A percentile compares a stretch with the other conserved stretches of the same genome.
Conservation (phyloP, 2,113 vertebrate genomes). For the Tor tambroides region DNA sequence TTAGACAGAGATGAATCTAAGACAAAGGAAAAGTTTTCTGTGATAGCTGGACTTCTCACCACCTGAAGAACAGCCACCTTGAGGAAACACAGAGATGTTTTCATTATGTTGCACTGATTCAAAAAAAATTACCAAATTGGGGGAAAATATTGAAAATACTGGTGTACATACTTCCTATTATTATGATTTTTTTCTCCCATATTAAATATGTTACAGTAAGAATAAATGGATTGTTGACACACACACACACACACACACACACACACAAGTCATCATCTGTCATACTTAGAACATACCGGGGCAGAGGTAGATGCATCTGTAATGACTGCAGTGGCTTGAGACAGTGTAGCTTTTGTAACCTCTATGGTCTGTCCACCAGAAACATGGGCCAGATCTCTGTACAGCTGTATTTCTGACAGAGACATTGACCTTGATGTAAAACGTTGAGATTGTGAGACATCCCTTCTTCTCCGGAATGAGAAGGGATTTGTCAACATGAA, state of each 20-base stretch:
- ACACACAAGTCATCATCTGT: too few relatives aligned
- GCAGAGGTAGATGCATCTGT: slow-evolving; percentile 13
- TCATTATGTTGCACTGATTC: neutral
- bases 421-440: neutral
- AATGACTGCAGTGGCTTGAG: slow-evolving; percentile 28
- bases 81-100: neutral
- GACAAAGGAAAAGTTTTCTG: slow-evolving; percentile 18
- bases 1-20: slow-evolving; percentile 24
- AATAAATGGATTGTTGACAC: too few relatives aligned
- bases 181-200: too few relatives aligned
- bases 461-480: neutral
- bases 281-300: neutral
- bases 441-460: neutral
- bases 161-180: neutral
- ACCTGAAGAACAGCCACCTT: slow-evolving; percentile 38
- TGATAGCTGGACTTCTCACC: neutral
- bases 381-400: slow-evolving; percentile 34
- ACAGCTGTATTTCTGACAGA: neutral
- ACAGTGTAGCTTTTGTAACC: neutral
- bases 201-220: neutral
- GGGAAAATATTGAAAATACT: too few relatives aligned
- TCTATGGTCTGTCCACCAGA: slow-evolving; percentile 45
- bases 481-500: neutral
- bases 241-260: too few relatives aligned
- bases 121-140: neutral